phyloP scores from a whole-genome alignment of 30 jellyfish, hydroid and myxozoan genomes.

The Hydractinia echinata region DNA sequence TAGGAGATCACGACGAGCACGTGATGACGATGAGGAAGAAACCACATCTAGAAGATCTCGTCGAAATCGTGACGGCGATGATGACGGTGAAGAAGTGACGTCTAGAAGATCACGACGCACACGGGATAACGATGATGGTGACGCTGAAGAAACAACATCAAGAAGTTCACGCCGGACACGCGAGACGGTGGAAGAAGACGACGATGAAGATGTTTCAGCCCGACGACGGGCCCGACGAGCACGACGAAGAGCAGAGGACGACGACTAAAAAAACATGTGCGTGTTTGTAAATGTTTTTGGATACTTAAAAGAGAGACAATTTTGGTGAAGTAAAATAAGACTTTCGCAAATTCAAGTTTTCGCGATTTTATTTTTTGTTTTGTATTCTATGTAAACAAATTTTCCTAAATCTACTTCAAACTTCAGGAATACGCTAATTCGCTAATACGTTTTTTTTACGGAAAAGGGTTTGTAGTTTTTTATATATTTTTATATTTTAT shows the following conservation, averaged over 20 bases:
- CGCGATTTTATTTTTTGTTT: too few relatives aligned
- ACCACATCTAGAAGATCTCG: conserved; percentile 22
- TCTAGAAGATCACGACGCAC: conserved; percentile 19
- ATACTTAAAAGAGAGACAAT: too few relatives aligned
- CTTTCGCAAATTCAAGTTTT: too few relatives aligned
- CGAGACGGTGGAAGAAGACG: conserved; percentile 15
- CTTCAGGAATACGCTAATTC: too few relatives aligned
- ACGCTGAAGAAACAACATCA: neutral
- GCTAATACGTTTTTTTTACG: too few relatives aligned
- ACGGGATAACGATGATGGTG: conserved; percentile 27
- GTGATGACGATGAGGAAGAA: neutral
- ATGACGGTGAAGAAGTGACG: neutral
- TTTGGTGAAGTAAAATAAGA: too few relatives aligned
- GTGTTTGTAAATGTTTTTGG: too few relatives aligned
- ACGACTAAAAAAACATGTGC: neutral
- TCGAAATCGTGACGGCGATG: neutral
- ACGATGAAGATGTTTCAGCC: conserved; percentile 17
- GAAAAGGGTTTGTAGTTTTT: too few relatives aligned
- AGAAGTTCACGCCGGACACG: neutral
- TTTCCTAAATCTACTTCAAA: too few relatives aligned
- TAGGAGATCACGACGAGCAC: neutral
- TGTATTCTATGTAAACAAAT: too few relatives aligned
- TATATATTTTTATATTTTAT: too few relatives aligned
- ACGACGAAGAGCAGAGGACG: conserved; percentile 3
- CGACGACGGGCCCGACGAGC: conserved; percentile 30